phyloP scores from a whole-genome alignment of 2,888 invertebrate species.

The Tuberolachnus salignus region DNA sequence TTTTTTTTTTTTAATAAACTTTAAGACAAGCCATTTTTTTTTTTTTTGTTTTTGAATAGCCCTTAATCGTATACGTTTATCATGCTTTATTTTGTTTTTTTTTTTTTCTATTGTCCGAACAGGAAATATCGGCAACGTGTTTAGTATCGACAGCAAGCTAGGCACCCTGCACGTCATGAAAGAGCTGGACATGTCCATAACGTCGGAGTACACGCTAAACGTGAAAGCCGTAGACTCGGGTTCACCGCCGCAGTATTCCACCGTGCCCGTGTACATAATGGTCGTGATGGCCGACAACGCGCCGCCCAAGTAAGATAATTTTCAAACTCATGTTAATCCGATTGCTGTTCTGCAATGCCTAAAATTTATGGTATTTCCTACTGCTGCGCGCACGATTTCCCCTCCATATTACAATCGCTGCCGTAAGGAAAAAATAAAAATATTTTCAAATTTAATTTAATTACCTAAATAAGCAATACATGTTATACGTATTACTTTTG shows the following conservation, averaged over 20 bases:
- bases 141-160: conserved; percentile 78
- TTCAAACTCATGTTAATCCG: too few relatives aligned
- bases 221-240: conserved; percentile 85
- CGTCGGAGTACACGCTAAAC: conserved; percentile 80
- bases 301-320: conserved; percentile 71
- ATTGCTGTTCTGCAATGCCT: too few relatives aligned
- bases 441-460: too few relatives aligned
- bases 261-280: conserved; percentile 83
- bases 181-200: conserved; percentile 73
- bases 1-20: too few relatives aligned
- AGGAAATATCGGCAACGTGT: conserved; percentile 86
- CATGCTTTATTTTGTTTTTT: neutral
- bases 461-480: too few relatives aligned
- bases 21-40: too few relatives aligned
- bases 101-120: conserved; percentile 40
- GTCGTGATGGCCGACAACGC: conserved; percentile 88
- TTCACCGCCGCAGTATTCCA: conserved; percentile 74
- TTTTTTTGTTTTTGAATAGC: too few relatives aligned
- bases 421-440: too few relatives aligned
- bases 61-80: neutral
- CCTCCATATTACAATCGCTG: too few relatives aligned
- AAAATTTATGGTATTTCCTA: too few relatives aligned
- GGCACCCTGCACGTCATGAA: conserved; percentile 78
- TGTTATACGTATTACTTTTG: too few relatives aligned
- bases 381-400: too few relatives aligned